Conservation (phyloP, 2,797 vertebrate species). For the Amblyraja radiata region DNA sequence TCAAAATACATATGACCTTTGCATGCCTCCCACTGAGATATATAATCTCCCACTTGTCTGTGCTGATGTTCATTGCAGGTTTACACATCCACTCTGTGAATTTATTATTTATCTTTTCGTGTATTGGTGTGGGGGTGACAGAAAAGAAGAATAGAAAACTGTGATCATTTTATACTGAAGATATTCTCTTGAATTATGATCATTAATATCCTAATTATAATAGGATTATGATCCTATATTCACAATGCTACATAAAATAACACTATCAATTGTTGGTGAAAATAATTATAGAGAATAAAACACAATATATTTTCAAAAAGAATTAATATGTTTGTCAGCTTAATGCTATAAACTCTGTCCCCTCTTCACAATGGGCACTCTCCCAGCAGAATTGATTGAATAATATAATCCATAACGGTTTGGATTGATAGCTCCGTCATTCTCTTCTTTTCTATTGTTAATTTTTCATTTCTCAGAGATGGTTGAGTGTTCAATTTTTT, state of each 20-base stretch:
- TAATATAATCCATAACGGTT: background rate
- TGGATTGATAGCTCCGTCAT: background rate
- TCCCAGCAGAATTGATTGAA: background rate
- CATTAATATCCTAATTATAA: too few species aligned
- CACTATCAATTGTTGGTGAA: slow-evolving; percentile 13
- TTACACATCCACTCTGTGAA: background rate
- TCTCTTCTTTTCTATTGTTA: background rate
- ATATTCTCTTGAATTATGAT: background rate
- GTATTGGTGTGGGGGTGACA: background rate
- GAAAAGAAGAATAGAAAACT: background rate
- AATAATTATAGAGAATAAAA: background rate
- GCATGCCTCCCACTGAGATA: background rate
- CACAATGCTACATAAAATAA: background rate
- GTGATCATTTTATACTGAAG: background rate
- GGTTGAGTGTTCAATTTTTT: background rate
- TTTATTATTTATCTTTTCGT: background rate
- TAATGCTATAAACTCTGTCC: background rate
- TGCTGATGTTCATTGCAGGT: background rate
- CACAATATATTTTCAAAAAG: background rate
- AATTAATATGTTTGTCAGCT: background rate
- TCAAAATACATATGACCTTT: too few species aligned
- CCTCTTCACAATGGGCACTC: background rate
- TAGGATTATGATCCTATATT: background rate
- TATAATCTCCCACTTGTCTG: background rate
- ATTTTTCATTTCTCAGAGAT: background rate